These are phyloP conservation scores for Catharus fuscescens DNA, from an alignment of 2,113 vertebrate species.

Conservation along the genomic window DNA sequence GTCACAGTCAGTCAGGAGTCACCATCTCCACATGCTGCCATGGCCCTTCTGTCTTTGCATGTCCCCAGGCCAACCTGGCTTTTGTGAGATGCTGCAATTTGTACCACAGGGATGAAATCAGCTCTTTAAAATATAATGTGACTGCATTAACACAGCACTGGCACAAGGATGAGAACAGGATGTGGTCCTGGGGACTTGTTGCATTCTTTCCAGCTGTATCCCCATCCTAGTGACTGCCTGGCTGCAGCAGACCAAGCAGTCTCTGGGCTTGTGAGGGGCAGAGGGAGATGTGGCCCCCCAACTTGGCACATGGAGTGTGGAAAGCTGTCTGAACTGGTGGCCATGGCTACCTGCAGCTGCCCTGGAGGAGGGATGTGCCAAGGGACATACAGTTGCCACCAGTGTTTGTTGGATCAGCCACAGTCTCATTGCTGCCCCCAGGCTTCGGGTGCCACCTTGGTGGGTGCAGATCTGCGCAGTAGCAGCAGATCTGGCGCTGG, in stretches of 20 bases:
- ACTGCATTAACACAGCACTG: neutral
- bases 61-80: neutral
- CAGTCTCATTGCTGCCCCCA: accelerated
- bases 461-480: accelerated
- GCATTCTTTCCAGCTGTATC: neutral
- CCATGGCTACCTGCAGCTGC: neutral
- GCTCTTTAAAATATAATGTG: neutral
- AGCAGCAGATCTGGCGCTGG: neutral
- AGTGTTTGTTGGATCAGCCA: neutral
- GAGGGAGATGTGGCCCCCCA: accelerated
- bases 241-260: neutral
- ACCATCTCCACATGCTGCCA: accelerated
- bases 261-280: neutral
- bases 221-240: neutral
- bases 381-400: accelerated
- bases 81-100: neutral
- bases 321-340: neutral
- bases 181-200: neutral
- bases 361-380: accelerated
- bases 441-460: neutral
- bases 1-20: neutral
- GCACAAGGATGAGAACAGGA: neutral
- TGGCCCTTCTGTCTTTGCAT: neutral
- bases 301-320: neutral
- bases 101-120: neutral